phyloP scores from a whole-genome alignment of 1,140 invertebrate genomes.

The Planococcus citri region DNA sequence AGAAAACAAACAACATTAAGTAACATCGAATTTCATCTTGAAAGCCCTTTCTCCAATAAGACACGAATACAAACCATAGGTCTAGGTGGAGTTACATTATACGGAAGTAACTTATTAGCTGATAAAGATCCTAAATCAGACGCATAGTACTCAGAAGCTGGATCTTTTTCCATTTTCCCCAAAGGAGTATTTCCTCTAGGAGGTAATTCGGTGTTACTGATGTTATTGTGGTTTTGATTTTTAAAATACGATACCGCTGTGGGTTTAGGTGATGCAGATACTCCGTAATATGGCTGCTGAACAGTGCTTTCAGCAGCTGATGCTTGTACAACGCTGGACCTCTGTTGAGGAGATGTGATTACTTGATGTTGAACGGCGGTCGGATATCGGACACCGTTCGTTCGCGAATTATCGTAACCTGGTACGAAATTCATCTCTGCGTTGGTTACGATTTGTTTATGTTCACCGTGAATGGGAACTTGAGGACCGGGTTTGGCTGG shows the following conservation, averaged over 20 bases:
- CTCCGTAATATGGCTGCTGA: constrained; percentile 28
- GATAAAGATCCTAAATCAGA: constrained; percentile 30
- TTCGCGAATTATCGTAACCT: not conserved
- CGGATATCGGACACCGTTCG: not conserved
- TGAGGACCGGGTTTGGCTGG: constrained; percentile 39
- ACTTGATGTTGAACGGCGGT: constrained; percentile 6
- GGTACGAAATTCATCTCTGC: not conserved
- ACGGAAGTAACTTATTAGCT: constrained; percentile 66
- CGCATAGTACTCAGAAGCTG: constrained; percentile 19
- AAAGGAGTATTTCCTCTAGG: not conserved
- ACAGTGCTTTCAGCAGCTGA: constrained; percentile 24
- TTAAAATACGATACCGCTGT: constrained; percentile 27
- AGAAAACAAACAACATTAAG: constrained; percentile 18
- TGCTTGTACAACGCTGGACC: constrained; percentile 4
- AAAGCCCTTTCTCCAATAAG: not conserved
- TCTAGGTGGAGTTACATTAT: constrained; percentile 73
- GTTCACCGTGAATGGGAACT: constrained; percentile 30
- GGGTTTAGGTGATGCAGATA: constrained; percentile 28
- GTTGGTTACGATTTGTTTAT: constrained; percentile 5
- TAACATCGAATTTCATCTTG: not conserved
- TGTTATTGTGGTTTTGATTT: not conserved
- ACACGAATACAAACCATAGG: constrained; percentile 39
- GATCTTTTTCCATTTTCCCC: constrained; percentile 27
- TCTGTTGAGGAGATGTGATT: not conserved
- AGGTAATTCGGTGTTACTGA: not conserved